Base-by-base conservation (phyloP, 1,140 invertebrate genomes). In the Vanessa tameamea region DNA sequence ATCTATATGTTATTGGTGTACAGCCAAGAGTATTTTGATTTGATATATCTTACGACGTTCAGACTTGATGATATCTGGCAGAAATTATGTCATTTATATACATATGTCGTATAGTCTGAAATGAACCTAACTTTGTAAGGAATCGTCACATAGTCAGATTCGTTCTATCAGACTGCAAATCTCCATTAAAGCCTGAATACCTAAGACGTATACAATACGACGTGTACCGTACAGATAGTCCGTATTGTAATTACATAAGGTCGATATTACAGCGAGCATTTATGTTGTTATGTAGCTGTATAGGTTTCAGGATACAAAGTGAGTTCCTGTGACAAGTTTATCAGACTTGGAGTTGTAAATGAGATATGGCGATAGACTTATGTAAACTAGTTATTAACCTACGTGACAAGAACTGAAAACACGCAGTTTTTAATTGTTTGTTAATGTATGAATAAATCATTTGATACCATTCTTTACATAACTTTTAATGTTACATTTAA, bases 161-260 rank as follows among this genome's bases (percentile, higher is more conserved):
- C 71, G 64, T 73, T 61, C 71, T 73, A 66, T 73, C 68, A 69
- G 67, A n/a, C 67, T 43, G 64, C 64, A 67, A 73, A 73, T 73
- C 71, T 73, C 64, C 57, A 73, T 67, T 66, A 73, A 73, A 47
- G 20, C 71, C 47, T 67, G 51, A 53, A 72, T 57, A 65, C 23
- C 47, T 61, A 37, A n/a, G 55, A 57, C 55, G 2, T 20, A 0
- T 57, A 23, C 14, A 61, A 13, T 61, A 37, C 14, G 31, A 61
- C 12, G 31, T 15, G 31, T 37, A 23, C 13, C 7, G 14, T 8
- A 37, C 26, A 31, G 1, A 31, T 61, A n/a, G 13, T 61, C 3
- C 57, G 15, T 37, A 61, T 61, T 31, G 57, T 26, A 37, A 61
- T 6, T 14, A 9, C 5, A 37, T 61, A 61, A 61, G 51, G n/a